A percentile compares a stretch with the other conserved stretches of the same genome.
These are phyloP conservation scores for Indicator maculatus DNA, from an alignment of 2,113 vertebrate species.

Conservation along the genomic window DNA sequence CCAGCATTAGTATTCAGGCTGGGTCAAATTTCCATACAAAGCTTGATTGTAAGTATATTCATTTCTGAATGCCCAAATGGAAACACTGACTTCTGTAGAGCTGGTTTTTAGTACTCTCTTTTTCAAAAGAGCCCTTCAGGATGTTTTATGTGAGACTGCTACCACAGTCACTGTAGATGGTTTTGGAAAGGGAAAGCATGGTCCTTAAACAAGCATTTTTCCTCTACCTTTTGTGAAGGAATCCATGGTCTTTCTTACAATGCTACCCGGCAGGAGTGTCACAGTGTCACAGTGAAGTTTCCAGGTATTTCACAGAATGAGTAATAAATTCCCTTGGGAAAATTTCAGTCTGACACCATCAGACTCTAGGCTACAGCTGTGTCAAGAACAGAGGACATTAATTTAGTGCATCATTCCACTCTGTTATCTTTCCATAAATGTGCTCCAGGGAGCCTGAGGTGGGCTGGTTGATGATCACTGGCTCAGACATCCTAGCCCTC, in stretches of 20 bases:
- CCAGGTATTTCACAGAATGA: not conserved
- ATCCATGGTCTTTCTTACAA: not conserved
- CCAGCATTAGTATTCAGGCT: not conserved
- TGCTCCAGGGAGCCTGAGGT: not conserved
- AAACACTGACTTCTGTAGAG: constrained; percentile 18
- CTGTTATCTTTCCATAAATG: not conserved
- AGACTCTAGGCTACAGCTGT: not conserved
- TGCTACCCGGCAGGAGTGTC: not conserved
- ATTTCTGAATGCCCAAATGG: constrained; percentile 11
- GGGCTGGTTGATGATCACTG: not conserved
- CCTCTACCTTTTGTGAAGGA: not conserved
- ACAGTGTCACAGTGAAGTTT: not conserved
- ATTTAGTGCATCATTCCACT: not conserved
- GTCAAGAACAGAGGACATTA: not conserved
- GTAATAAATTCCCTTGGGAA: not conserved
- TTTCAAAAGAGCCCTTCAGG: not conserved
- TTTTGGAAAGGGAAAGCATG: not conserved
- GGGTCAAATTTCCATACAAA: not conserved
- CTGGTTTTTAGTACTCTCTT: not conserved
- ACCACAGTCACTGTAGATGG: not conserved
- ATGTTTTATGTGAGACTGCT: not conserved
- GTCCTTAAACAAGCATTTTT: not conserved
- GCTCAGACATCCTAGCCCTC: not conserved
- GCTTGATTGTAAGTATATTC: not conserved
- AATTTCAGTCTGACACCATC: not conserved